Conservation (phyloP, 2,888 invertebrate species). For the Melieria picta region DNA sequence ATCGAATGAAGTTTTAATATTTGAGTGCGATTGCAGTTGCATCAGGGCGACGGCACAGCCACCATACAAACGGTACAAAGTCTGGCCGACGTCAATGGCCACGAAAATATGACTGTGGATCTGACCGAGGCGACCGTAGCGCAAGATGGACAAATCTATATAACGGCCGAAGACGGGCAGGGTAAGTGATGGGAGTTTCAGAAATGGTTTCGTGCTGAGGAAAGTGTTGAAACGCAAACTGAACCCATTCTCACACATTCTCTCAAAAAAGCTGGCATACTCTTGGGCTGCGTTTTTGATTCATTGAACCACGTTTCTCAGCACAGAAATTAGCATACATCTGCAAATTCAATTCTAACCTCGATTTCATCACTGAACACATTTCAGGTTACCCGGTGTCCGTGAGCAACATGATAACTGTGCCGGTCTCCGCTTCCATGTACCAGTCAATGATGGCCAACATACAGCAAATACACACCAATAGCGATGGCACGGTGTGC, state of each 20-base stretch:
- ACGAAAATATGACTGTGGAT: conserved; percentile 86
- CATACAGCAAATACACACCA: conserved; percentile 80
- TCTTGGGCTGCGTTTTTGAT: not conserved
- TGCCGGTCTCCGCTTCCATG: conserved; percentile 94
- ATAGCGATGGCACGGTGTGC: conserved; percentile 83
- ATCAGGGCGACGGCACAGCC: conserved; percentile 74
- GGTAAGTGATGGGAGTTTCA: conserved; percentile 68
- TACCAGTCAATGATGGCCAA: conserved; percentile 96
- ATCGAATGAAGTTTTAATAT: not conserved
- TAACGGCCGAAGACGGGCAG: conserved; percentile 94
- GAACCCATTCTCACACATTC: not conserved
- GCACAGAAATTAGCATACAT: not conserved
- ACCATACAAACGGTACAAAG: conserved; percentile 76
- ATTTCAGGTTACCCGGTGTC: conserved; percentile 73
- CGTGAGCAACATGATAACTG: conserved; percentile 93
- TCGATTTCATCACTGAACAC: conserved; percentile 2
- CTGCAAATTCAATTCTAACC: conserved; percentile 10
- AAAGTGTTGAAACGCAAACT: too few species aligned
- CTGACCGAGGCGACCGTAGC: conserved; percentile 91
- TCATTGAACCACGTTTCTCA: not conserved
- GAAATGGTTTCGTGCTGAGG: too few species aligned
- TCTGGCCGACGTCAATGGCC: conserved; percentile 75
- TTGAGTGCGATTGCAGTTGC: conserved; percentile 67
- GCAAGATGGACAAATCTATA: conserved; percentile 93
- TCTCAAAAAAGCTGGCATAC: not conserved